Base-by-base conservation (phyloP, 2,888 invertebrate genomes). In the Linyphia triangularis region DNA sequence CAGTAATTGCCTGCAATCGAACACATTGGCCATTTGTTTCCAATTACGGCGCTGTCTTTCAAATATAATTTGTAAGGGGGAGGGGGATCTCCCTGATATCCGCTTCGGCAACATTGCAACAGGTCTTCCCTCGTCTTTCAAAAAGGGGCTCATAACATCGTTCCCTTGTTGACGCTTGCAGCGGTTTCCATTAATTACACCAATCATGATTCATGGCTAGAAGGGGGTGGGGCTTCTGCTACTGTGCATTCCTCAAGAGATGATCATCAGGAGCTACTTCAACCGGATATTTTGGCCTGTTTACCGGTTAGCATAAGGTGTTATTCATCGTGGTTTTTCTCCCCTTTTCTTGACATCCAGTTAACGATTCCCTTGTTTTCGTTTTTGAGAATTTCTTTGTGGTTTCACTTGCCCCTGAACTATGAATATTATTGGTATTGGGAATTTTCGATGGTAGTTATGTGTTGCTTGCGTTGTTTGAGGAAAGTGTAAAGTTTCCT, bases 181-280 rank as follows among this genome's bases (percentile, higher is more conserved):
- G 59, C 61, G 70, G 72, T 70, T 70, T 57, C 59, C 79, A 65
- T 85, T 86, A 81, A 73, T 81, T 85, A 63, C 43, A 65, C 79
- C 63, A 72, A 86, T 86, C 81, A 81, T 22, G 59, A 77, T 57
- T 73, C 72, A 72, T 65, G 79, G 79, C 28, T 72, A 33, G 65
- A 79, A 81, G 79, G 86, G 73, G 86, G 86, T 88, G 86, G 81
- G 81, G 81, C 86, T 6, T 6, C n/a, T 59, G 86, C 86, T 88
- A 88, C 86, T 88, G 86, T 88, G 86, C 81, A 88, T 81, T 75
- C 81, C 81, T 19, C 61, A 26, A 65, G n/a, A 33, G 79, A 67
- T 81, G 73, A 79, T 81, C 65, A 75, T 73, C 73, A 30, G 57
- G 13, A 30, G 63, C 85, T n/a, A 51, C 30, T 63, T 28, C 33